Evolutionary conservation across 2,888 invertebrate genomes (phyloP).

Genomic region (Lordiphosa andalusiaca): DNA sequence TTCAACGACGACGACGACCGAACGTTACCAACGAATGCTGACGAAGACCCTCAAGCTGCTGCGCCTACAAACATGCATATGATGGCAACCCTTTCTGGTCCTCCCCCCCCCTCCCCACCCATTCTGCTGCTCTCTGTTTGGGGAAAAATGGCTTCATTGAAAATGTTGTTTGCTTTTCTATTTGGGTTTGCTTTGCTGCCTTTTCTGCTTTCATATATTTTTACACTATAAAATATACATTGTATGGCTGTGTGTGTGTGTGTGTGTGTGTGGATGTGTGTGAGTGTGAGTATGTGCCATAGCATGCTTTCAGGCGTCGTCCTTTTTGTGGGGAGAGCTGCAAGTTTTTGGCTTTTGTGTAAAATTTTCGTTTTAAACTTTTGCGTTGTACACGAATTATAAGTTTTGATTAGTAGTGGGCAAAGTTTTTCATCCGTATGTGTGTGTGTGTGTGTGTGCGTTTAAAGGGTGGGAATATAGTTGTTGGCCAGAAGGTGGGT

Average conservation of each 20-base stretch:
- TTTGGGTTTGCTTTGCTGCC: conserved; percentile 63
- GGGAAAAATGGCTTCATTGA: conserved; percentile 73
- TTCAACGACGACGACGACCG: conserved; percentile 46
- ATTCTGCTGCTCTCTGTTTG: conserved; percentile 3
- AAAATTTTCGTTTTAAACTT: conserved; percentile 74
- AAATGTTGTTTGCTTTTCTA: conserved; percentile 74
- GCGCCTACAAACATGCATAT: conserved; percentile 49
- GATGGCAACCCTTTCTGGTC: conserved; percentile 55
- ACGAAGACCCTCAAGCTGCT: conserved; percentile 60
- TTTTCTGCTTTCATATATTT: conserved; percentile 62
- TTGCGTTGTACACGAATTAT: conserved; percentile 73
- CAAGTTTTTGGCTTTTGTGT: conserved; percentile 71
- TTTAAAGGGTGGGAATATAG: conserved; percentile 18
- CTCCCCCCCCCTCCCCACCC: not conserved
- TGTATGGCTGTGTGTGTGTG: conserved; percentile 29
- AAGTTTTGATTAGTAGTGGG: conserved; percentile 75
- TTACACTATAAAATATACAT: conserved; percentile 74
- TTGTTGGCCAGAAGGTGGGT: conserved; percentile 18
- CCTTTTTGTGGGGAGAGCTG: conserved; percentile 26
- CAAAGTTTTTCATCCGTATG: conserved; percentile 57
- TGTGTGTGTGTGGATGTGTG: conserved; percentile 30
- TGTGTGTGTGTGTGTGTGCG: conserved; percentile 19
- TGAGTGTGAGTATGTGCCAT: conserved; percentile 26
- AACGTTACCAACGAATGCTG: conserved; percentile 35
- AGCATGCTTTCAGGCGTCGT: conserved; percentile 47